Conservation (phyloP, 1,140 invertebrate species). For the Ostrea denselamellosa region DNA sequence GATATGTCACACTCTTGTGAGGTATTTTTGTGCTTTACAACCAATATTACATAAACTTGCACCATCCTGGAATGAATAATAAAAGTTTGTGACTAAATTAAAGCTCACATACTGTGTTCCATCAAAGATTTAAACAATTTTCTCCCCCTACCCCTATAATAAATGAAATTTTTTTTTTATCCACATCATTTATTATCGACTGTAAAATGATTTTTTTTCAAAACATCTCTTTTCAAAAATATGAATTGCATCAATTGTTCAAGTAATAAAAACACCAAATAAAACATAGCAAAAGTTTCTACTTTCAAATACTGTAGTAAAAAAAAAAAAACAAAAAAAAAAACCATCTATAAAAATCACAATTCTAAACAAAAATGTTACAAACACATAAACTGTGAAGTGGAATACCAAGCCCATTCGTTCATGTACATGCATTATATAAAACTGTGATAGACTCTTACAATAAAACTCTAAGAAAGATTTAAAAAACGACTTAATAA, state of each 20-base stretch:
- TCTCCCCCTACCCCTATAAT: neutral
- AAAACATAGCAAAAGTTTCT: neutral
- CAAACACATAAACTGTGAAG: neutral
- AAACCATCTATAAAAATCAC: neutral
- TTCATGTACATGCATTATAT: constrained; percentile 15
- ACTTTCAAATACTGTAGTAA: neutral
- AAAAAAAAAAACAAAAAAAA: too few relatives aligned
- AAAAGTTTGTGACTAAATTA: neutral
- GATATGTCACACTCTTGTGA: constrained; percentile 13
- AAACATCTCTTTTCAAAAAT: neutral
- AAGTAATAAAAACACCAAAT: neutral
- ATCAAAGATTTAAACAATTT: neutral
- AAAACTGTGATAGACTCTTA: constrained; percentile 19
- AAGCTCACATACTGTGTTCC: neutral
- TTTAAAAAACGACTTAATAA: constrained; percentile 18
- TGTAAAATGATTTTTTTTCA: neutral
- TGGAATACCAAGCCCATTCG: neutral
- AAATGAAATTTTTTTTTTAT: neutral
- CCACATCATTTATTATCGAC: neutral
- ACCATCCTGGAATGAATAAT: neutral
- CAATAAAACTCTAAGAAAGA: constrained; percentile 32
- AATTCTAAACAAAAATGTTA: constrained; percentile 7
- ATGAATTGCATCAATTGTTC: neutral
- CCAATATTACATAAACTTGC: neutral
- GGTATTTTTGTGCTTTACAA: constrained; percentile 12